Evolutionary conservation across 2,888 invertebrate genomes (phyloP), one percentile per base, ranked within the genome.

Genomic region (Germaria angustata): DNA sequence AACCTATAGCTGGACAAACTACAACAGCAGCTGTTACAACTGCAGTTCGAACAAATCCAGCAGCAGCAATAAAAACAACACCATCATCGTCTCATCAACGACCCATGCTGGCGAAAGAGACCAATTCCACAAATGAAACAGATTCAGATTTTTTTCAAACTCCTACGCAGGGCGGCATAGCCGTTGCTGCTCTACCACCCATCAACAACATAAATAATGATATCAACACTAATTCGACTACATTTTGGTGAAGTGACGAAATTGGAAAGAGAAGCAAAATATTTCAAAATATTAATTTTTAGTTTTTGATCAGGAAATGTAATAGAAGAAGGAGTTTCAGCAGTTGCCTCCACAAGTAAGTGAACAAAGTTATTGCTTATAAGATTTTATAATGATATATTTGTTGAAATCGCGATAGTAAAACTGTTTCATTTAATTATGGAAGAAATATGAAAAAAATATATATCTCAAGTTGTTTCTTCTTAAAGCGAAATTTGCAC

Each of bases 141-240:
- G 89, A 89, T 76, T 90, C 90, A 22, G 87, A 87, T 57, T 91
- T 90, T 77, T 86, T 90, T 57, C 89, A 89, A 84, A 90, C 90
- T 63, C 90, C 90, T 55, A 87, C 89, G 17, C 89, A 88, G 61
- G 91, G 90, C 57, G 89, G 90, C 59, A 89, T 91, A 72, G 91
- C 90, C 39, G 90, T 91, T 63, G 91, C 88, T 11, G 91, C 91
- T 2, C 81, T 91, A 81, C 91, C 91, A 53, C 87, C 87, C 34
- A 61, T 32, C 28, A 51, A 65, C 28, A 72, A 39, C 15, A 75
- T 36, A 17, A 22, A 34, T 55, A 65, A 71, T 72, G 28, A 49
- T 63, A 61, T 59, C 15, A n/a, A 53, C 49, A 55, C 55, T 6
- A 66, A 41, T 51, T 65, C 49, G 28, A 53, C 36, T 34, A 66